These are phyloP conservation scores for Troides aeacus DNA, from an alignment of 2,888 invertebrate species.

Conservation along the genomic window DNA sequence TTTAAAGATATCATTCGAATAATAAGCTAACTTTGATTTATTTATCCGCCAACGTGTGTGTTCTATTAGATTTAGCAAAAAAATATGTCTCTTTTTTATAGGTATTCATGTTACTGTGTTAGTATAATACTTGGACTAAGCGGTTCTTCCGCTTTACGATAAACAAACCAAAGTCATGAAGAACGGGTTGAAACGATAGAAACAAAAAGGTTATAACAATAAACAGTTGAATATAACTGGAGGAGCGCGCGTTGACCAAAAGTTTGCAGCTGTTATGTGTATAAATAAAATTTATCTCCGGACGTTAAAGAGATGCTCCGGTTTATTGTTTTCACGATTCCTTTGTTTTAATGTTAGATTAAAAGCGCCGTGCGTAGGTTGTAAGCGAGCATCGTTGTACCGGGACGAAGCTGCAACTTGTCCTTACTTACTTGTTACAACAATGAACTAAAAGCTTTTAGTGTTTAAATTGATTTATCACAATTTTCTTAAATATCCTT, in stretches of 20 bases:
- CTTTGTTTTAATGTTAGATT: constrained; percentile 33
- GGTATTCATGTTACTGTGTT: constrained; percentile 2
- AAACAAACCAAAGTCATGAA: constrained; percentile 48
- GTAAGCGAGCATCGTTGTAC: background rate
- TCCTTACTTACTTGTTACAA: too few relatives aligned
- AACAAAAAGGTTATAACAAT: constrained; percentile 66
- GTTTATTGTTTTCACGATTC: constrained; percentile 62
- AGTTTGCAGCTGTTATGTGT: constrained; percentile 77
- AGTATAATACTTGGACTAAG: constrained; percentile 32
- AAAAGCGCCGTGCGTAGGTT: constrained; percentile 19
- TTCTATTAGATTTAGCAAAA: constrained; percentile 36
- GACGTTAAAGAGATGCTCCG: constrained; percentile 66
- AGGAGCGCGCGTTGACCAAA: constrained; percentile 73
- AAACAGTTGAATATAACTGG: constrained; percentile 52
- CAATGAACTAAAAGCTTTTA: too few relatives aligned
- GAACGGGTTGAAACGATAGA: constrained; percentile 52
- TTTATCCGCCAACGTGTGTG: constrained; percentile 49
- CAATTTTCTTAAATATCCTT: too few relatives aligned
- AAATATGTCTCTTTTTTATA: constrained; percentile 13
- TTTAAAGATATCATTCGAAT: background rate
- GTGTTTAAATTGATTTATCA: too few relatives aligned
- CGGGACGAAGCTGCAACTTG: background rate
- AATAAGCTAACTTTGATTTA: background rate
- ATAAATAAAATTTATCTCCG: constrained; percentile 78
- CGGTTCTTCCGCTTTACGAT: constrained; percentile 46